Base-by-base conservation (phyloP, 2,797 vertebrate species). In the Psittacula derbiana region DNA sequence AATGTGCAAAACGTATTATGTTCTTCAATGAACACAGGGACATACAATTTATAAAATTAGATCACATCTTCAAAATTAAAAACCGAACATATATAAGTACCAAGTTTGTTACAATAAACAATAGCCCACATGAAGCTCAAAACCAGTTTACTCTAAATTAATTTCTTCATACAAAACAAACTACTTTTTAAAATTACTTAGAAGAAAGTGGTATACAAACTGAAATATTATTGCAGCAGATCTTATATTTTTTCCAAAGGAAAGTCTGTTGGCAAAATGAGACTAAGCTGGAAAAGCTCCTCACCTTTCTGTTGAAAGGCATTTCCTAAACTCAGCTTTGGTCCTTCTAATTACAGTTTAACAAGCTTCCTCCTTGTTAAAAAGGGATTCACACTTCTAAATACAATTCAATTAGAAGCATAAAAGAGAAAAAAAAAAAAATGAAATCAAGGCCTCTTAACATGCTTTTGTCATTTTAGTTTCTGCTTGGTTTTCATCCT, bases 1-100 rank as follows among this genome's bases (percentile, higher is more conserved):
- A 66, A 78, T 47, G 73, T 94, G 74, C 90, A 94, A 95, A 94
- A 66, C 95, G 80, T 94, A 95, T 94, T 93, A 52, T 20, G 57
- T 60, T 86, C 92, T 74, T 82, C 85, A 83, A 61, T 38, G 65
- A 92, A 91, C 61, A 90, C 7, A 57, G 27, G 15, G 16, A 80
- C 8, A 65, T 28, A 16, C 31, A 66, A 33, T 25, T 28, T 66
- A 94, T 69, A 92, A 96, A 93, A 93, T 91, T 28, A 70, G 15
- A 44, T 23, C 36, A 33, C 3, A 43, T 20, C n/a, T 87, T 91
- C 58, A 89, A 94, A 86, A 78, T 69, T 19, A 50, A 86, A 46
- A 53, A 5, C 5, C 21, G 16, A 14, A 18, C 6, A 46, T 3
- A 44, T 17, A 61, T 8, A 81, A 86, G 78, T 36, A 72, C 1